phyloP scores from a whole-genome alignment of 2,888 invertebrate genomes.

The Pseudolycoriella hygida region DNA sequence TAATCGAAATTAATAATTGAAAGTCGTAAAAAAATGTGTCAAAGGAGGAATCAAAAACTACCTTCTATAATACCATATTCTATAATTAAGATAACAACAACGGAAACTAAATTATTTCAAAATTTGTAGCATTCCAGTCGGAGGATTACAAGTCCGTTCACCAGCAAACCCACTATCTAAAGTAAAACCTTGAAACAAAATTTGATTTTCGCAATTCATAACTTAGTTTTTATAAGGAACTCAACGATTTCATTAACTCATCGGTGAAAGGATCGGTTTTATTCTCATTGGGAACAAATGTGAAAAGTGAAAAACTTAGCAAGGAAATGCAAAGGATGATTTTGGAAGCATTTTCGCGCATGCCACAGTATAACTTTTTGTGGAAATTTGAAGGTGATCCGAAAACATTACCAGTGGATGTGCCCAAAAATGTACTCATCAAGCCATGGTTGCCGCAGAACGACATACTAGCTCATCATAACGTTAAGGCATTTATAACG shows the following conservation, averaged over 20 bases:
- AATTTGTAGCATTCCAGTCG: conserved; percentile 18
- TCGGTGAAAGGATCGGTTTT: conserved; percentile 20
- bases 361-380: conserved; percentile 21
- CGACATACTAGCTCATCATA: conserved; percentile 26
- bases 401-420: conserved; percentile 10
- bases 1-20: too few species aligned
- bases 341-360: conserved; percentile 15
- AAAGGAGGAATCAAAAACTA: too few species aligned
- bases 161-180: conserved; percentile 14
- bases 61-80: too few species aligned
- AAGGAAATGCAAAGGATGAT: conserved; percentile 13
- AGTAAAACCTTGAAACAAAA: conserved; percentile 4
- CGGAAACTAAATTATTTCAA: too few species aligned
- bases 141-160: conserved; percentile 21
- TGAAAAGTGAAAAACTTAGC: conserved; percentile 13
- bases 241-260: conserved; percentile 17
- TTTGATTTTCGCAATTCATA: background rate
- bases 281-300: conserved; percentile 22
- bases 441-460: conserved; percentile 33
- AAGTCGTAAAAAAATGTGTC: too few species aligned
- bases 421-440: conserved; percentile 28
- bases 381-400: conserved; percentile 21
- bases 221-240: conserved; percentile 11
- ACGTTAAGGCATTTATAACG: conserved; percentile 18
- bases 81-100: too few species aligned